Base-by-base conservation (phyloP, 2,888 invertebrate genomes). In the Stratiomys singularior region DNA sequence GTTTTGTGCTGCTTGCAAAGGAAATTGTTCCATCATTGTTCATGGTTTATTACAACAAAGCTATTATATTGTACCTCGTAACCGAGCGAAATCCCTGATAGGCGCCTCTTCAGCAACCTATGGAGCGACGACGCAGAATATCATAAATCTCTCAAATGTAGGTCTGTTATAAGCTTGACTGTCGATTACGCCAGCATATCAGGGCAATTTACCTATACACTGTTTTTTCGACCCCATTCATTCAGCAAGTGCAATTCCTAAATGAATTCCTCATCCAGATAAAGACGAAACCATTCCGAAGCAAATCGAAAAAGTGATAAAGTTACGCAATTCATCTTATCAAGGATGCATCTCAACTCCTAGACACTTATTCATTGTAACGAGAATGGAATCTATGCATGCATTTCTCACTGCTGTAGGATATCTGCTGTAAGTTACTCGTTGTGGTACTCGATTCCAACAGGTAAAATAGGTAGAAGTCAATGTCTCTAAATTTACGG, bases 11-110 rank as follows among this genome's bases (percentile, higher is more conserved):
- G 13, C 60, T 27, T n/a, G 30, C 30, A 27, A 23, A 30, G 30
- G 64, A 64, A 64, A 64, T 64, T 30, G 30, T 18, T 64, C 28
- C 64, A 30, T 28, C 58, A 60, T 30, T 64, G 18, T 18, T 64
- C 64, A 64, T 64, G 27, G 64, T 64, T 64, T 25, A 30, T n/a
- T 64, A 37, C 60, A 60, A 15, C 28, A 30, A 64, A 30, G 64
- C 64, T 30, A 64, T 64, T 64, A 28, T 64, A 64, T 64, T 7
- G 64, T 15, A 5, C 30, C n/a, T 64, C 37, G 37, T 5, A 3
- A n/a, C 28, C 30, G 28, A 64, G 64, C 7, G 13, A 64, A 64
- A 64, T 64, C 30, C 27, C 30, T 28, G 64, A 23, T 21, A 64
- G 30, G 15, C 13, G 30, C 27, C 64, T 30, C 23, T 28, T 15